A percentile compares a stretch with the other conserved stretches of the same genome.
These are phyloP conservation scores for Hirtodrosophila cameraria DNA, from an alignment of 2,888 invertebrate genomes.

Conservation along the genomic window DNA sequence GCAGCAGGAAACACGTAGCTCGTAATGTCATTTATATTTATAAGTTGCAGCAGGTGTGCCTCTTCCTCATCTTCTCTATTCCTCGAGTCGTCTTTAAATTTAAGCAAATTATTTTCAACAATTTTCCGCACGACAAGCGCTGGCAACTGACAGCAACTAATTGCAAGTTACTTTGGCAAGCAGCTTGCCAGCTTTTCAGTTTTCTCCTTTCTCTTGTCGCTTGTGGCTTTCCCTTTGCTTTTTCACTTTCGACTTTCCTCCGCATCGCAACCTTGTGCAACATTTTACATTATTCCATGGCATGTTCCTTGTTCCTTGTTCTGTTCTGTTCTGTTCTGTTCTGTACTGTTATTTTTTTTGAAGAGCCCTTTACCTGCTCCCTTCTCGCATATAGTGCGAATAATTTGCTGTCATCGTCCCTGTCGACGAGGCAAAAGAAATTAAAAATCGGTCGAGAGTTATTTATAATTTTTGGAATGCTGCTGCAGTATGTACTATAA, in stretches of 20 bases:
- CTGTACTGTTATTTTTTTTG: too few species aligned
- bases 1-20: slow-evolving; percentile 33
- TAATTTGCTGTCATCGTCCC: slow-evolving; percentile 64
- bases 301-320: slow-evolving; percentile 14
- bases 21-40: slow-evolving; percentile 47
- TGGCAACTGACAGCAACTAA: slow-evolving; percentile 66
- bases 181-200: slow-evolving; percentile 8
- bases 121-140: slow-evolving; percentile 23
- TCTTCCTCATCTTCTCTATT: not conserved
- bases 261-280: slow-evolving; percentile 22
- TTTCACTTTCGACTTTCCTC: slow-evolving; percentile 23
- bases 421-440: slow-evolving; percentile 44
- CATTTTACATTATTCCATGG: slow-evolving; percentile 40
- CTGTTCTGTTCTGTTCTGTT: slow-evolving; percentile 2
- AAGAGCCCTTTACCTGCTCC: slow-evolving; percentile 27
- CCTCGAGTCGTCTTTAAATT: slow-evolving; percentile 25
- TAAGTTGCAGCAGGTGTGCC: slow-evolving; percentile 7
- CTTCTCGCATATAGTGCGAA: slow-evolving; percentile 31
- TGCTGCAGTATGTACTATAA: slow-evolving; percentile 8
- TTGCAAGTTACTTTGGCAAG: slow-evolving; percentile 59
- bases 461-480: slow-evolving; percentile 36
- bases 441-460: slow-evolving; percentile 53
- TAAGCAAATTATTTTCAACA: slow-evolving; percentile 51
- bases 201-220: not conserved
- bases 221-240: slow-evolving; percentile 28